phyloP scores from a whole-genome alignment of 2,888 invertebrate species.

The Leucophenga montana region DNA sequence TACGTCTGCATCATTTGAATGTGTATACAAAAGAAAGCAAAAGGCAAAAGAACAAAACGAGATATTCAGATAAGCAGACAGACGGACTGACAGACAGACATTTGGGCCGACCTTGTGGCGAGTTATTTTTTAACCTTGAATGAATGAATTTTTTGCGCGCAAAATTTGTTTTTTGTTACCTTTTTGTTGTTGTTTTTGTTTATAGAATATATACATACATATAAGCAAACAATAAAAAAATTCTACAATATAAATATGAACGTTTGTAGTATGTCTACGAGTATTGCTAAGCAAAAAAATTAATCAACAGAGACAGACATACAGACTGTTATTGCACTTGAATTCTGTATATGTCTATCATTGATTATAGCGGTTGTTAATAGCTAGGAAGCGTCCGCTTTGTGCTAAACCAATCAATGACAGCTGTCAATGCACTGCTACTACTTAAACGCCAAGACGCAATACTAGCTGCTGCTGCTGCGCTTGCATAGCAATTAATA shows the following conservation, averaged over 20 bases:
- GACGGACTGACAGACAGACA: slow-evolving; percentile 1
- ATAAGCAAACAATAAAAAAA: not conserved
- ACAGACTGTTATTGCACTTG: not conserved
- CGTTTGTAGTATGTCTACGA: too few species aligned
- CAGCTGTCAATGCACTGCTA: slow-evolving; percentile 3
- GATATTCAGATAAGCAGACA: slow-evolving; percentile 21
- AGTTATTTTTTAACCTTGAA: slow-evolving; percentile 73
- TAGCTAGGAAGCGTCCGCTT: not conserved
- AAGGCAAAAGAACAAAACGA: slow-evolving; percentile 16
- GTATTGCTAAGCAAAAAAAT: too few species aligned
- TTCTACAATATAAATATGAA: too few species aligned
- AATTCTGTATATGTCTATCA: not conserved
- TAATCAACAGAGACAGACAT: not conserved
- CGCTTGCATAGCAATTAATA: not conserved
- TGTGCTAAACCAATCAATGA: not conserved
- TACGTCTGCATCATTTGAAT: slow-evolving; percentile 49
- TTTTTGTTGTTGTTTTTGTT: slow-evolving; percentile 14
- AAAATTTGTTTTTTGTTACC: slow-evolving; percentile 19
- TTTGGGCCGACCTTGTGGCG: slow-evolving; percentile 69
- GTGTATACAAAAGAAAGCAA: slow-evolving; percentile 16
- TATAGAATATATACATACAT: not conserved
- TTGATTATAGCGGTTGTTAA: not conserved
- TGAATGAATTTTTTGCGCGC: slow-evolving; percentile 45
- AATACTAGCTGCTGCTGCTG: not conserved
- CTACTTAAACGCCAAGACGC: not conserved